Evolutionary conservation across 2,888 invertebrate genomes (phyloP), one percentile per base, ranked within the genome.

Genomic region (Latrodectus hesperus): DNA sequence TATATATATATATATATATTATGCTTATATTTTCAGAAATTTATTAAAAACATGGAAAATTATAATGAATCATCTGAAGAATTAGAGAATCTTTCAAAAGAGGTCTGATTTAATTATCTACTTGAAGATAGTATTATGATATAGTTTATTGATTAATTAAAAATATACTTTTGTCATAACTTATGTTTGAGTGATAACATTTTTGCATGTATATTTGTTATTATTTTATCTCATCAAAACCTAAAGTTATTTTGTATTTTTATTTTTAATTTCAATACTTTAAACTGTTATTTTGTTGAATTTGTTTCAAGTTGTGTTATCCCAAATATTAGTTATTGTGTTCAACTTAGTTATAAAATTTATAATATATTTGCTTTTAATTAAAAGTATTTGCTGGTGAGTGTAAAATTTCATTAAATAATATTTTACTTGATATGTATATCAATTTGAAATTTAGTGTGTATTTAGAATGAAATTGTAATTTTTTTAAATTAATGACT

Each of bases 41-140:
- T 60, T 60, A 72, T 26, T 49, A 64, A n/a, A 64, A 60, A 80
- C 17, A 52, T 51, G 26, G 26, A 73, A 65, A 72, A 64, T 16
- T 22, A 14, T 0, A n/a, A 67, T 52, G 70, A 60, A 22, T 75
- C 51, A 11, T 70, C 71, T 52, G 76, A 76, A n/a, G 64, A 83
- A 49, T 60, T 83, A 11, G 53, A 83, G 60, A 76, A 51, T 64
- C 51, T 83, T 12, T 71, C 76, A 64, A 83, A 76, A 71, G 76
- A 76, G 71, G 83, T 83, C 12, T 60, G 72, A 14, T 64, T 16
- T 9, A 53, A 60, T 38, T 10, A 10, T 12, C 4, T 26, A 0
- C 16, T 49, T 49, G 10, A 2, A 49, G 9, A 16, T n/a, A 49
- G 14, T 71, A 9, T 38, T 16, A 49, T 71, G 8, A 71, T 9